Evolutionary conservation across 2,888 invertebrate species (phyloP), one percentile per base, ranked within the genome.

Genomic region (Vesta saturnalis): DNA sequence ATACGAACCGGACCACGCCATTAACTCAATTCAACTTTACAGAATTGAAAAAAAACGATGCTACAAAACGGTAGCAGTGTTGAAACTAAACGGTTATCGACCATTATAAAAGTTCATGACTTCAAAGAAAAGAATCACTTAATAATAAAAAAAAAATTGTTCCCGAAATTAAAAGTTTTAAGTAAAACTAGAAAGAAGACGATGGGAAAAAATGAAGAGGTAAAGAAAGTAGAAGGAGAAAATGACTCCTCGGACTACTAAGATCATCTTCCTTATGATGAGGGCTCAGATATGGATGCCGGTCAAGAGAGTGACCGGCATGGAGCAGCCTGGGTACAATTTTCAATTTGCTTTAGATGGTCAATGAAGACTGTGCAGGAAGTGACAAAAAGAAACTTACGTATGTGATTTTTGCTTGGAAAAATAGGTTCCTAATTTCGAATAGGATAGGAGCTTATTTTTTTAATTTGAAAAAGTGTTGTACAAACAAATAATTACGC

Each of bases 51-150:
- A n/a, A n/a, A n/a, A n/a, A n/a, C n/a, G n/a, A n/a, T n/a, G n/a
- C n/a, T n/a, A n/a, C n/a, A n/a, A n/a, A n/a, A n/a, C n/a, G n/a
- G n/a, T n/a, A n/a, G n/a, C n/a, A n/a, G n/a, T n/a, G 47, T 49
- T 49, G 8, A 16, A 49, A 49, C 47, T 49, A 49, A n/a, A n/a
- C n/a, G n/a, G 47, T 49, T 49, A 49, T 43, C 43, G 14, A 43
- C 2, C 43, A 49, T 49, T 18, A 15, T 49, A 49, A 15, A 15
- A 49, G 18, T 49, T 14, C 15, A 49, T 15, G 16, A 49, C 47
- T 49, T 49, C 6, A 39, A 39, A 39, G 39, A 39, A 39, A 39
- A 39, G 39, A 39, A 39, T 39, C 39, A 39, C 39, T 39, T 39
- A 39, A 39, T n/a, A 39, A 6, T 3, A n/a, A n/a, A 23, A 39